Evolutionary conservation across 53 echinoderm and acorn worm genomes (phyloP), one percentile per base, ranked within the genome.

Genomic region (Echinometra lucunter): DNA sequence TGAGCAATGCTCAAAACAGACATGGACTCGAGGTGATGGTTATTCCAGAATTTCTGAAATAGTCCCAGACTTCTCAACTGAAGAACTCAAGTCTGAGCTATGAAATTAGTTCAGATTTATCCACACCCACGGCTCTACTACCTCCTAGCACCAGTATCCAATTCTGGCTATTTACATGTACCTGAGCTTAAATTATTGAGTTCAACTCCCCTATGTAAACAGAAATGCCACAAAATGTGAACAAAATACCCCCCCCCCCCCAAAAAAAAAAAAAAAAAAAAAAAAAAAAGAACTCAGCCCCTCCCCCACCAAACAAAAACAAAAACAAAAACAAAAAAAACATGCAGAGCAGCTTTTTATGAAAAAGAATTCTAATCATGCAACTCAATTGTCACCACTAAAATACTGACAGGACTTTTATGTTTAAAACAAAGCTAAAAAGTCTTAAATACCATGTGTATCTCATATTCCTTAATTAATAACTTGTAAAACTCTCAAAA

Each of bases 81-180:
- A 2, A 25, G 15, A 7, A 42, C 81, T 81, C 44, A 8, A 81
- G 81, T 44, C 81, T 81, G 81, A 81, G 16, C 21, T 44, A 0
- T 81, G 19, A 81, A 44, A 25, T 81, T 42, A 80, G 80, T 80
- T 80, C 9, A 40, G 38, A 6, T 78, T 78, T 21, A 19, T 78
- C 18, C 78, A 78, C 7, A 40, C 4, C 21, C 35, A 18, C 42
- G 42, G 78, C 42, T 17, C 4, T 21, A 18, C 2, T 19, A 75
- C 19, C 78, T 21, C 42, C 38, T 78, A 78, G 78, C 78, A 78
- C 78, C 78, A 21, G 30, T 4, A 78, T 78, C 74, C 74, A 74
- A 37, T 37, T 37, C 4, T 0, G 74, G 74, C 37, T 37, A 37
- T 74, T 1, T 37, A 74, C 74, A 74, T 19, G 10, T 19, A 19